phyloP scores from a whole-genome alignment of 2,888 invertebrate species.

The Cephus runcator region DNA sequence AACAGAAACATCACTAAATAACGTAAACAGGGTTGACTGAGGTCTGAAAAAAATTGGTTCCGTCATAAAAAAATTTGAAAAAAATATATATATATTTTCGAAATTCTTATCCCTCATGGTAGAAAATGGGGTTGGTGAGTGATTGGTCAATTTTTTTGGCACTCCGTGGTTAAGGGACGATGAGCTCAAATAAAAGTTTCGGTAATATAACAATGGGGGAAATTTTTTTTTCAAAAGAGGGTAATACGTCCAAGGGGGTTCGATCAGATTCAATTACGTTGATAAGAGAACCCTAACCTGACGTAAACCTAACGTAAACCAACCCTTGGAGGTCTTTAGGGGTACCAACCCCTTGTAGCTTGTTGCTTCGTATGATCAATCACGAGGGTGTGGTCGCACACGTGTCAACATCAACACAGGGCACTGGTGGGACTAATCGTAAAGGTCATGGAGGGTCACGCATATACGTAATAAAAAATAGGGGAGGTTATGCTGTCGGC shows the following conservation, averaged over 20 bases:
- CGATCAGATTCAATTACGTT: background rate
- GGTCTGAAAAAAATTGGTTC: background rate
- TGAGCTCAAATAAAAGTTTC: background rate
- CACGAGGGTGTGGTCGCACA: background rate
- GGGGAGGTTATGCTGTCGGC: background rate
- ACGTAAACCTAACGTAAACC: background rate
- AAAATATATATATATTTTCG: too few species aligned
- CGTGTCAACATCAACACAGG: background rate
- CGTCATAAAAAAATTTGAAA: background rate
- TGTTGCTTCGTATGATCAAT: background rate
- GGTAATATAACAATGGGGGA: background rate
- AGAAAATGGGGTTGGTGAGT: background rate
- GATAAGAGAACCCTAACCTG: background rate
- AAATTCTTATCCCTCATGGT: background rate
- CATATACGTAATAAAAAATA: background rate
- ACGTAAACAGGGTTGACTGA: background rate
- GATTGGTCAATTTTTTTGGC: background rate
- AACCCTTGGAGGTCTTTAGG: background rate
- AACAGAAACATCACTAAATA: background rate
- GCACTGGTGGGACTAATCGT: background rate
- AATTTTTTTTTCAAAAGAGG: too few species aligned
- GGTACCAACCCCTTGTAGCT: background rate
- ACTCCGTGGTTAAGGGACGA: background rate
- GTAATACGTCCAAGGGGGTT: background rate
- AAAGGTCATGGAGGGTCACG: background rate